Evolutionary conservation across 2,888 invertebrate genomes (phyloP).

Genomic region (Diarsia dahlii): DNA sequence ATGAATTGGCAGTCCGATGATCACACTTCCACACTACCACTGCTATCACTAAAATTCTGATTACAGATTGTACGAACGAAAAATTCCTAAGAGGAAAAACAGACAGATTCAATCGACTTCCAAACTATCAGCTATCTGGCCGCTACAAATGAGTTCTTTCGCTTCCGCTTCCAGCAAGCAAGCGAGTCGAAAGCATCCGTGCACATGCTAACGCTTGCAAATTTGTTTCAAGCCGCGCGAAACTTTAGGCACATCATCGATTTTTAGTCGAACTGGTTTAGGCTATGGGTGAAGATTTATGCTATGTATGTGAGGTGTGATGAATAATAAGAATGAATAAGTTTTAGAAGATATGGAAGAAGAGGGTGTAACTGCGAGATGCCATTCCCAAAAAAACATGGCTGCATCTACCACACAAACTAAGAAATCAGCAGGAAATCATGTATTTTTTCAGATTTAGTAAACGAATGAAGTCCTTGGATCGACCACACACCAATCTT

Average conservation of each 20-base stretch:
- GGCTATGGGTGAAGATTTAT: conserved; percentile 14
- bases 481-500: background rate
- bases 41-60: too few relatives aligned
- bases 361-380: too few relatives aligned
- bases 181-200: conserved; percentile 47
- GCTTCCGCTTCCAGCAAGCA: conserved; percentile 32
- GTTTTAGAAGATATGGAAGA: too few relatives aligned
- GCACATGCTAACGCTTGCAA: conserved; percentile 54
- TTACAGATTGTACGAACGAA: background rate
- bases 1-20: too few relatives aligned
- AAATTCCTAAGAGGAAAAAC: background rate
- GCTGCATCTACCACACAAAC: too few relatives aligned
- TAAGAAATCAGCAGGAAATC: background rate
- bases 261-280: conserved; percentile 40
- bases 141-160: conserved; percentile 54
- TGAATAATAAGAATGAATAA: background rate
- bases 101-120: conserved; percentile 8
- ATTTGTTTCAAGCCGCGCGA: conserved; percentile 47
- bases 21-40: too few relatives aligned
- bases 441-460: background rate
- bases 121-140: conserved; percentile 33
- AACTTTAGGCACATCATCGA: conserved; percentile 47
- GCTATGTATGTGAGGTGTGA: background rate
- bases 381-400: too few relatives aligned
- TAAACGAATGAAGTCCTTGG: background rate